These are phyloP conservation scores for Pipistrellus kuhlii DNA, from an alignment of 2,797 vertebrate genomes.

Conservation along the genomic window DNA sequence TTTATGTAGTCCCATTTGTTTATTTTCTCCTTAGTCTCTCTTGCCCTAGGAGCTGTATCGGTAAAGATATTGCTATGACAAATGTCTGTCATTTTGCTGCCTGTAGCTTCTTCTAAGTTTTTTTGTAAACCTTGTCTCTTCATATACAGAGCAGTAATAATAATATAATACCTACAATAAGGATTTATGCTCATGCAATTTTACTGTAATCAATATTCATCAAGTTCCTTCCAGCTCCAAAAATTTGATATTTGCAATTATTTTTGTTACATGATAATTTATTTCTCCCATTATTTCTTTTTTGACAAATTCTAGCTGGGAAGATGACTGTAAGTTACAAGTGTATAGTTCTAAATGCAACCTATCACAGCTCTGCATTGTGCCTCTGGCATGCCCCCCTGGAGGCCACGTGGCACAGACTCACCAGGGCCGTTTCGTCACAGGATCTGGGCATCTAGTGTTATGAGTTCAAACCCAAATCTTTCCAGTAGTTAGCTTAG, in stretches of 20 bases:
- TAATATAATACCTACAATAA: background rate
- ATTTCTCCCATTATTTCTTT: background rate
- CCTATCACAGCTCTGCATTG: background rate
- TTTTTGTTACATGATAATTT: background rate
- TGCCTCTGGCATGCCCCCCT: background rate
- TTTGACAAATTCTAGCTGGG: background rate
- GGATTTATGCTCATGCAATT: background rate
- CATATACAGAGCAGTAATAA: background rate
- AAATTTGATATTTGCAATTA: constrained; percentile 38
- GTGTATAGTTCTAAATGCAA: background rate
- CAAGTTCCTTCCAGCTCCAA: background rate
- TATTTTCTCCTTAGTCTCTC: too few species aligned
- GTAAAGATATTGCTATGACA: too few species aligned
- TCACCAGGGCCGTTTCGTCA: background rate
- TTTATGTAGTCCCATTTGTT: too few species aligned
- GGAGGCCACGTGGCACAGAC: background rate
- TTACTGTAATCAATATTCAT: background rate
- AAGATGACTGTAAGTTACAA: background rate
- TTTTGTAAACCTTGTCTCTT: background rate
- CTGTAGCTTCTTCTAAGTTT: too few species aligned
- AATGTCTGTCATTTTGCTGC: too few species aligned
- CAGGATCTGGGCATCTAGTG: background rate
- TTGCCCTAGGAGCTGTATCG: too few species aligned
- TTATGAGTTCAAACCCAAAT: too few species aligned
- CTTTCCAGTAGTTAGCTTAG: background rate